Evolutionary conservation across 2,113 vertebrate species (phyloP), one percentile per base, ranked within the genome.

Genomic region (Petaurus breviceps): DNA sequence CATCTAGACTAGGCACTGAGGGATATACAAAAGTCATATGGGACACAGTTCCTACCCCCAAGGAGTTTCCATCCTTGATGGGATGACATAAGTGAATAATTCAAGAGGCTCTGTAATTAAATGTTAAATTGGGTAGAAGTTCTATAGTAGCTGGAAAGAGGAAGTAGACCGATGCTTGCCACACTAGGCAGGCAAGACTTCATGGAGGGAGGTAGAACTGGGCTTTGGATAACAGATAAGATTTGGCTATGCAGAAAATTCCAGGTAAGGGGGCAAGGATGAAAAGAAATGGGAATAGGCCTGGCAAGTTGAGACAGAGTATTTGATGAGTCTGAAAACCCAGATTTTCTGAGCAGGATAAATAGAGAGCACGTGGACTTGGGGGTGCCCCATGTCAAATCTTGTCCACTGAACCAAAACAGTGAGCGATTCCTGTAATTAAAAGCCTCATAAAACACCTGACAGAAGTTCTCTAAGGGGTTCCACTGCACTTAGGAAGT

Each of bases 301-400:
- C 49, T 54, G 68, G n/a, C 68, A 84, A 84, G 68, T 43, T 19
- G 84, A 93, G 43, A 95, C 91, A 95, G 84, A 94, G 37, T 77
- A 92, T 96, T 96, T 95, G 22, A 23, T 90, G 90, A 46, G 3
- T 28, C 52, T 90, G 43, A 55, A 61, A 93, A 91, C 92, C 61
- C 53, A 25, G 51, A 91, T 90, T 68, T 90, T 95, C 96, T 95
- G 91, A 91, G 93, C 91, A 47, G 96, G 93, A 68, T 95, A 57
- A 68, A 68, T 3, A 68, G 68, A 22, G 68, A 84, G 6, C 26
- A 92, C 57, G 92, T 93, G 55, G 94, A 94, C 97, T 43, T 98
- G 97, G 97, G 97, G 98, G 97, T 97, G 97, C 97, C 97, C 97
- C 97, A 92, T 55, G 93, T 97, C 97, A 98, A 97, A 98, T 98